Conservation (phyloP, 2,888 invertebrate genomes). For the Amphipoea lucens region DNA sequence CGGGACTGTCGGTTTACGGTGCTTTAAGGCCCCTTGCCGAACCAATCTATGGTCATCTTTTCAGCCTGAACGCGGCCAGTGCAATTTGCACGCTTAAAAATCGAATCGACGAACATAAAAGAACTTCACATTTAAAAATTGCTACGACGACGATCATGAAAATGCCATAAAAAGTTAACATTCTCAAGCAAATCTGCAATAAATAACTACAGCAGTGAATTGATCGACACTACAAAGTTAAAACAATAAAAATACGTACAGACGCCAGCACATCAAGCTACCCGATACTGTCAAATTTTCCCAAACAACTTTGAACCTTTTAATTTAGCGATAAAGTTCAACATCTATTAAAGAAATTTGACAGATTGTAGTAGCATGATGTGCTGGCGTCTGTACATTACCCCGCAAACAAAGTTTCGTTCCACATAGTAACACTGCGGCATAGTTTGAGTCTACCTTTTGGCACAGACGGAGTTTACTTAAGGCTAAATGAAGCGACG, state of each 20-base stretch:
- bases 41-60: background rate
- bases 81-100: background rate
- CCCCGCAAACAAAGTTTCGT: conserved; percentile 26
- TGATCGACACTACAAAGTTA: conserved; percentile 14
- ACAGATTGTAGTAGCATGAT: too few species aligned
- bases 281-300: too few species aligned
- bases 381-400: background rate
- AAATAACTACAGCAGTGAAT: background rate
- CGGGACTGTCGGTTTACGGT: too few species aligned
- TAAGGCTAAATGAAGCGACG: conserved; percentile 40
- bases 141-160: background rate
- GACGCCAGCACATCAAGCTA: too few species aligned
- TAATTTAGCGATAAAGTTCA: too few species aligned
- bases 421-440: conserved; percentile 31
- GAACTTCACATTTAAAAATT: background rate
- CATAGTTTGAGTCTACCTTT: conserved; percentile 37
- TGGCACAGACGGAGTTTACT: conserved; percentile 45
- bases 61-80: background rate
- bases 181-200: background rate
- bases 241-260: background rate
- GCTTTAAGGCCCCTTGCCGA: too few species aligned
- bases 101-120: background rate
- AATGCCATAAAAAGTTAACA: background rate
- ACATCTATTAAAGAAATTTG: too few species aligned
- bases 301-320: too few species aligned